These are phyloP conservation scores for Phrixothrix hirtus DNA, from an alignment of 2,888 invertebrate genomes.

Conservation along the genomic window DNA sequence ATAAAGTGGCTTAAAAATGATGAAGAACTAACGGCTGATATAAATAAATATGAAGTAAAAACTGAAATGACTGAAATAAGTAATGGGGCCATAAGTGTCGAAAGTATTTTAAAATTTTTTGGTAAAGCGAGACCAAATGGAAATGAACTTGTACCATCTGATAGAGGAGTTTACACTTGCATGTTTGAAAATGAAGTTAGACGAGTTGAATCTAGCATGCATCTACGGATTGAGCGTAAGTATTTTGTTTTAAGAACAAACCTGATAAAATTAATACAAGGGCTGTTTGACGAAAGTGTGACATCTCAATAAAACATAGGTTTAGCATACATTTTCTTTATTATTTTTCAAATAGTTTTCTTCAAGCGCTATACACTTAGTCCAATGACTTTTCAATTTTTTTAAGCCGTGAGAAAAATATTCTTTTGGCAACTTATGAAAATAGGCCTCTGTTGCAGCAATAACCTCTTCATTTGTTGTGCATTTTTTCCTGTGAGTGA, in stretches of 20 bases:
- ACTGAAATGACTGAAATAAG: slow-evolving; percentile 77
- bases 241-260: too few relatives aligned
- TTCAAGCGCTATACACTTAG: too few relatives aligned
- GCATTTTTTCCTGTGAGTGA: too few relatives aligned
- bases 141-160: slow-evolving; percentile 79
- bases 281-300: too few relatives aligned
- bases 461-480: too few relatives aligned
- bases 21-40: slow-evolving; percentile 74
- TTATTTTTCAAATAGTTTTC: too few relatives aligned
- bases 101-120: slow-evolving; percentile 78
- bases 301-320: too few relatives aligned
- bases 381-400: too few relatives aligned
- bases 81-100: slow-evolving; percentile 79
- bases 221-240: slow-evolving; percentile 87
- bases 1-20: slow-evolving; percentile 88
- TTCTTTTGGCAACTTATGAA: too few relatives aligned
- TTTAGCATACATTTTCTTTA: too few relatives aligned
- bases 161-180: slow-evolving; percentile 86
- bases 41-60: slow-evolving; percentile 79
- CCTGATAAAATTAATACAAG: neutral
- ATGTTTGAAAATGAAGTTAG: slow-evolving; percentile 89
- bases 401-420: too few relatives aligned
- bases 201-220: slow-evolving; percentile 85
- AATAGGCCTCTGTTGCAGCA: too few relatives aligned
- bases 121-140: slow-evolving; percentile 77